phyloP scores from a whole-genome alignment of 2,113 vertebrate species.

The Hippocampus abdominalis region DNA sequence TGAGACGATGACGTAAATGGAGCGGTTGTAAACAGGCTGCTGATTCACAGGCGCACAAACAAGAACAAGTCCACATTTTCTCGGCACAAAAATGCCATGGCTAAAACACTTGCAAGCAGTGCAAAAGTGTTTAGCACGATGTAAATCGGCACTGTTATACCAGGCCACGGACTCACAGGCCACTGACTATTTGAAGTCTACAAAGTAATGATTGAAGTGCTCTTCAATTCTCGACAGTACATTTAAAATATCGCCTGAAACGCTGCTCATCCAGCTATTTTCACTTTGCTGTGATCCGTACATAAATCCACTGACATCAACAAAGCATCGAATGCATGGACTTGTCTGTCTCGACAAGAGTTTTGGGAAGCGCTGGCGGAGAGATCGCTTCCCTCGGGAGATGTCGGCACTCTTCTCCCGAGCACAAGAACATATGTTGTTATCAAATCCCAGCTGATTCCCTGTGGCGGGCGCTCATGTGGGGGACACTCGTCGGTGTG shows the following conservation, averaged over 20 bases:
- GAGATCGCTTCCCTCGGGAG: slow-evolving; percentile 26
- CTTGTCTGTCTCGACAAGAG: slow-evolving; percentile 6
- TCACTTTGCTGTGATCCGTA: background rate
- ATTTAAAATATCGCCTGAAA: background rate
- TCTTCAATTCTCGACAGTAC: background rate
- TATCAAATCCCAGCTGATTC: slow-evolving; percentile 44
- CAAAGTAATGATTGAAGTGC: background rate
- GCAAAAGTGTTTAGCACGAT: too few relatives aligned
- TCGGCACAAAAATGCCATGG: too few relatives aligned
- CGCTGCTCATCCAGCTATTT: background rate
- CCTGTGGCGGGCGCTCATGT: slow-evolving; percentile 28
- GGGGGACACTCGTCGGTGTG: slow-evolving; percentile 17
- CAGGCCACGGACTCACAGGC: too few relatives aligned
- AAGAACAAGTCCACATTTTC: too few relatives aligned
- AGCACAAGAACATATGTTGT: slow-evolving; percentile 56
- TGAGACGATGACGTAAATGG: too few relatives aligned
- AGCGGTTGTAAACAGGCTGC: too few relatives aligned
- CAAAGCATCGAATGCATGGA: background rate
- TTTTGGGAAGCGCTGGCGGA: slow-evolving; percentile 18
- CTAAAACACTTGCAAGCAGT: too few relatives aligned
- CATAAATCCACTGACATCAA: background rate
- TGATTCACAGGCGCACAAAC: too few relatives aligned
- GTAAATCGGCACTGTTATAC: too few relatives aligned
- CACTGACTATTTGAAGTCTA: too few relatives aligned
- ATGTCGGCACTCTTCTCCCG: slow-evolving; percentile 33